Base-by-base conservation (phyloP, 2,888 invertebrate genomes). In the Quadroppia sp. region DNA sequence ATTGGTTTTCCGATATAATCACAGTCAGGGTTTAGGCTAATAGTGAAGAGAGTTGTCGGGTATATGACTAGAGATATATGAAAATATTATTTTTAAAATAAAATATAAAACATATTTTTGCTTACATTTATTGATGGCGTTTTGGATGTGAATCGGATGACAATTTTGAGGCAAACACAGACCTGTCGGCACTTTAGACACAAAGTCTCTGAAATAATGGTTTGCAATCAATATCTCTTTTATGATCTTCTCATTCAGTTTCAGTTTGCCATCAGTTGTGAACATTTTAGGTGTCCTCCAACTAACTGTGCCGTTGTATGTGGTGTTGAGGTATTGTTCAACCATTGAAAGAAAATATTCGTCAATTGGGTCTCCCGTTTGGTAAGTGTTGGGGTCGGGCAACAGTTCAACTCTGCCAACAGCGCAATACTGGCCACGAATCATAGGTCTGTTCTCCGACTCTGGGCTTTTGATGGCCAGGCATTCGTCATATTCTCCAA, bases 401-500 rank as follows among this genome's bases (percentile, higher is more conserved):
- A 61, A 4, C 30, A 61, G 2, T 28, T 61, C 32, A 6, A 28
- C 3, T 1, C 28, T 6, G 4, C 61, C 61, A 6, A 61, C 4
- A 17, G 61, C 11, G 17, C 61, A 61, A 13, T 32, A 61, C 7
- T 61, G 30, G 30, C 30, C 61, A n/a, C 11, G n/a, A n/a, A 61
- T 61, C 17, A 13, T 15, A 9, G 61, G 32, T 13, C 28, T 32
- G 17, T 61, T 28, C 28, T 6, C 11, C 9, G 1, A 7, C 2
- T 9, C 15, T 4, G 56, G 56, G 20, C 56, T 56, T 28, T 56
- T 28, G 15, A 56, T 56, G 9, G 2, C 13, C 9, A 56, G 11
- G 28, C 56, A 56, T 15, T 56, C 56, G 25, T 56, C 56, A 28
- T 56, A 56, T 56, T 56, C 56, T 2, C 56, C 56, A 13, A 56